These are phyloP conservation scores for Trilocha varians DNA, from an alignment of 2,888 invertebrate species.

Conservation along the genomic window DNA sequence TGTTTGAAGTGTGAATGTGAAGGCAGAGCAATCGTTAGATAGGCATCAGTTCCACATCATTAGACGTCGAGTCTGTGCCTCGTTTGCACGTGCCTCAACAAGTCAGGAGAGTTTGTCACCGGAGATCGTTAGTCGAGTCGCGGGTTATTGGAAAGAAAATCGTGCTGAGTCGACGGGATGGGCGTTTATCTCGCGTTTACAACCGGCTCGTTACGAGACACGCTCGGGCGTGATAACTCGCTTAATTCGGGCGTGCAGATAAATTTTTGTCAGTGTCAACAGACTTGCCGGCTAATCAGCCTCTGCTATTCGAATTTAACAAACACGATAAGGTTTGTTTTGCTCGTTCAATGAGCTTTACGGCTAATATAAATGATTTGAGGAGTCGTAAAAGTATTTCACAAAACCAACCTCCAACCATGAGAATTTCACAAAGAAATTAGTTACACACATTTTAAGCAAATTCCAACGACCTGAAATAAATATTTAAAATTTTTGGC, in stretches of 20 bases:
- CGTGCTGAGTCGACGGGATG: constrained; percentile 30
- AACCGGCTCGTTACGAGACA: constrained; percentile 24
- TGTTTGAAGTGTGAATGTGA: constrained; percentile 20
- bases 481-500: too few relatives aligned
- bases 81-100: constrained; percentile 43
- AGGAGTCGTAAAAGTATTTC: too few relatives aligned
- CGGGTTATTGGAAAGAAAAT: constrained; percentile 49
- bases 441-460: too few relatives aligned
- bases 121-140: constrained; percentile 39
- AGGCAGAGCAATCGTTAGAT: constrained; percentile 49
- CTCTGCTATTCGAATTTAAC: neutral
- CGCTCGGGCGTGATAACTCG: constrained; percentile 1
- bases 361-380: too few relatives aligned
- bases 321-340: neutral
- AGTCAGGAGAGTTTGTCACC: constrained; percentile 31
- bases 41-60: constrained; percentile 52
- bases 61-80: constrained; percentile 26
- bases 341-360: too few relatives aligned
- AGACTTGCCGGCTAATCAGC: neutral
- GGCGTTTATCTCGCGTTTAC: constrained; percentile 27
- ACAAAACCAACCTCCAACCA: too few relatives aligned
- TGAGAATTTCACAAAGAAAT: too few relatives aligned
- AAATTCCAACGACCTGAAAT: too few relatives aligned
- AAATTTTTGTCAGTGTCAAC: constrained; percentile 1
- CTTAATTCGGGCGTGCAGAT: constrained; percentile 5